Conservation (phyloP, 2,888 invertebrate species). For the Campoletis raptor region DNA sequence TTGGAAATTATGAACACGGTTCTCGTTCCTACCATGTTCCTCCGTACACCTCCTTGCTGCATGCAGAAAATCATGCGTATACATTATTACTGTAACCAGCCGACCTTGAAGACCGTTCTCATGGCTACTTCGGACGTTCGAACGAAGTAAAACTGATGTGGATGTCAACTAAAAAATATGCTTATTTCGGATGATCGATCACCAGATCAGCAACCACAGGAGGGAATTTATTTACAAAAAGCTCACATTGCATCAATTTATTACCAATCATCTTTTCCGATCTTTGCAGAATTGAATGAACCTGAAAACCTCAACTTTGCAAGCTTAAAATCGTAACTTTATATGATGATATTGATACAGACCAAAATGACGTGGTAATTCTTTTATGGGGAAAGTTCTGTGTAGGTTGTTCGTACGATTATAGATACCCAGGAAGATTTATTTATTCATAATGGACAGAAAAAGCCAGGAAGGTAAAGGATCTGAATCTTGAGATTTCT, state of each 20-base stretch:
- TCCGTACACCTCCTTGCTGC: background rate
- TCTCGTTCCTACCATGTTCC: slow-evolving; percentile 12
- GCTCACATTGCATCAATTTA: background rate
- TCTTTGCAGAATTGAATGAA: background rate
- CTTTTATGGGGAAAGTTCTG: background rate
- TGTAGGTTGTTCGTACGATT: background rate
- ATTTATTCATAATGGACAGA: background rate
- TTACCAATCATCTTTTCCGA: background rate
- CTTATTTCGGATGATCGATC: background rate
- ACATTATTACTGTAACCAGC: slow-evolving; percentile 18
- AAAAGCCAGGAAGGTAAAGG: slow-evolving; percentile 17
- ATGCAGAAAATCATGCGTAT: slow-evolving; percentile 22
- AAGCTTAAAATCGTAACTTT: background rate
- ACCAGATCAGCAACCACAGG: background rate
- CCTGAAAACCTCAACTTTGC: background rate
- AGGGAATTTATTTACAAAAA: background rate
- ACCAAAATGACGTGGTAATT: background rate
- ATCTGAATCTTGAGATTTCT: background rate
- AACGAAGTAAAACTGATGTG: slow-evolving; percentile 17
- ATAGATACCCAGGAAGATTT: slow-evolving; percentile 2
- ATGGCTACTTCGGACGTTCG: slow-evolving; percentile 3
- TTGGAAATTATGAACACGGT: slow-evolving; percentile 52
- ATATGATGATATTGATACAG: background rate
- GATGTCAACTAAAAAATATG: background rate
- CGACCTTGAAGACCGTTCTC: slow-evolving; percentile 43